Base-by-base conservation (phyloP, 1,140 invertebrate species). In the Pissodes strobi region DNA sequence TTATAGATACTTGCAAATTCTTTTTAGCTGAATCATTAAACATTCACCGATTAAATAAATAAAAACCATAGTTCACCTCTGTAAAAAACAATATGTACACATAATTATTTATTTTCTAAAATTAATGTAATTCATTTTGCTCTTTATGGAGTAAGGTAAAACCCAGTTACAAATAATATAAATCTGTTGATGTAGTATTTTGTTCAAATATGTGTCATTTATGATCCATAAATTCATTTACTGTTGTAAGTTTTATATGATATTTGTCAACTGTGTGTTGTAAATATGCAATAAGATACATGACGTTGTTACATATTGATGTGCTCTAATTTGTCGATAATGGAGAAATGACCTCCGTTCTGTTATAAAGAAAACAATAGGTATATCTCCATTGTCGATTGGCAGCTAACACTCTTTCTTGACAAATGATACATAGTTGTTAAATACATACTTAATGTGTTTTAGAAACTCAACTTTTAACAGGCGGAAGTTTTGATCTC, bases 241-340 rank as follows among this genome's bases (percentile, higher is more conserved):
- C 8, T 43, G 15, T 17, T 51, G 62, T 56, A 64, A 57, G 62
- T 57, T 64, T 21, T 12, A 53, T 55, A 23, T 63, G 1, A 21
- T 63, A 25, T 63, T 4, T 25, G 15, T 55, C 30, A 9, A 59
- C 10, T 55, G 18, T 51, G 41, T 53, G 27, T 69, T 66, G 68
- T 69, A 69, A 69, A 69, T 69, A 69, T 69, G 68, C 68, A 69
- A 66, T 69, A 69, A 69, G 63, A 69, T 69, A 69, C 59, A 49
- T 65, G 68, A 69, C 60, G 27, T 56, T 63, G 23, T 41, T 53
- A 64, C 64, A 66, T 64, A 60, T 66, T 19, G 19, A 48, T 69
- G 68, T 69, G 64, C 64, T 66, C 68, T 53, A 6, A 61, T 25
- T 56, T 62, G 15, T 58, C 25, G 58, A 59, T 62, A 69, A 65